Base-by-base conservation (phyloP, 1,140 invertebrate species). In the Meloidogyne floridensis region DNA sequence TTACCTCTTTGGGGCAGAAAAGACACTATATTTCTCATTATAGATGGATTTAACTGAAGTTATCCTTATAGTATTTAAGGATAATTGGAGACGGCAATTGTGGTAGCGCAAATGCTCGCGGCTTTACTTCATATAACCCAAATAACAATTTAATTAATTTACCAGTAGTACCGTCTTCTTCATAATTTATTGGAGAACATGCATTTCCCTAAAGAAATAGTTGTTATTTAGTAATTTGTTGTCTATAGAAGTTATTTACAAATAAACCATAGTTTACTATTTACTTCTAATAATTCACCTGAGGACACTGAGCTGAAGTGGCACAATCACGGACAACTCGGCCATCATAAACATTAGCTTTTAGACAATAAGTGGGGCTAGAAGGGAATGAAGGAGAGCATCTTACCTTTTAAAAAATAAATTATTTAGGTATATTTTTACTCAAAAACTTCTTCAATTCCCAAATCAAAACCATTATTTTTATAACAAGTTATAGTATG, bases 341-440 rank as follows among this genome's bases (percentile, higher is more conserved):
- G 6, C 81, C 81, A 70, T 82, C 81, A 51, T 82, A 82, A n/a
- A 82, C 81, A 47, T 83, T 81, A 2, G 81, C 81, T 51, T 82
- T 82, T 11, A 82, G 70, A 53, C 81, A 82, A 74, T 81, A 82
- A 5, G 80, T 72, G 11, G 72, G 77, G 20, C 51, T 82, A 20
- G 51, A 32, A 32, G 81, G 54, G 13, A 79, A 43, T 5, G 77
- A 71, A 13, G 77, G 53, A 72, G 77, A 69, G 72, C 77, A 79
- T 9, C 77, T 54, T 13, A 79, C 77, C 77, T 79, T 43, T 42
- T 11, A n/a, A 20, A 51, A 76, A 10, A 15, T 15, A 54, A 56
- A 32, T 47, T 32, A 32, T 70, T 70, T 3, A 76, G 7, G 9
- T 10, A 43, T 32, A 56, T 15, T 15, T 56, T 43, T 77, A 10